Evolutionary conservation across 35 echinoderm and acorn worm species (phyloP), one percentile per base, ranked within the genome.

Genomic region (Patiria miniata): DNA sequence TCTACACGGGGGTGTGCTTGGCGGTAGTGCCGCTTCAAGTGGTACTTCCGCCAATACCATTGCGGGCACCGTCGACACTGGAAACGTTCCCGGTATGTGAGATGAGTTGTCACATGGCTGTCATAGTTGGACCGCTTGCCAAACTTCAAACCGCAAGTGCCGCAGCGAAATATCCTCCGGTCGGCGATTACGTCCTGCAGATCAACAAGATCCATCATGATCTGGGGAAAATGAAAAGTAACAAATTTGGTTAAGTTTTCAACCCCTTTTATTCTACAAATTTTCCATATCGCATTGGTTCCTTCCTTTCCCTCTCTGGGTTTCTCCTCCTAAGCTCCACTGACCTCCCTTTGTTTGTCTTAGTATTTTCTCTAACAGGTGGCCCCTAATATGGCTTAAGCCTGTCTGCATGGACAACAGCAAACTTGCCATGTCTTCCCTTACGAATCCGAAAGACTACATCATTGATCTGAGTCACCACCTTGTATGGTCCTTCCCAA

Each of bases 401-500:
- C n/a, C n/a, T n/a, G n/a, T n/a, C n/a, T n/a, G n/a, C n/a, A n/a
- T n/a, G n/a, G n/a, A n/a, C n/a, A n/a, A n/a, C n/a, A n/a, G n/a
- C n/a, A n/a, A n/a, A n/a, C n/a, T n/a, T n/a, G n/a, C n/a, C 19
- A 56, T 28, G 19, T 83, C 42, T 40, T 34, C 34, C 53, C 47
- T 51, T 83, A 16, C 82, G 78, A 42, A 95, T 82, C n/a, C 81
- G 79, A 23, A 84, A 87, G 7, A 85, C 47, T 40, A 88, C 78
- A 55, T 91, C 93, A 59, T 34, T 87, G 23, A 94, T 21, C 30
- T 87, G 39, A 23, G 37, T 81, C 16, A 79, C 9, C 8, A 92
- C 52, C 58, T 42, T 17, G 17, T 81, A 87, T 5, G 89, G 93
- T 68, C 89, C 94, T 15, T 65, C 53, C 86, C 94, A 93, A 16